Evolutionary conservation across 1,140 invertebrate genomes (phyloP), one percentile per base, ranked within the genome.

Genomic region (Dreissena polymorpha): DNA sequence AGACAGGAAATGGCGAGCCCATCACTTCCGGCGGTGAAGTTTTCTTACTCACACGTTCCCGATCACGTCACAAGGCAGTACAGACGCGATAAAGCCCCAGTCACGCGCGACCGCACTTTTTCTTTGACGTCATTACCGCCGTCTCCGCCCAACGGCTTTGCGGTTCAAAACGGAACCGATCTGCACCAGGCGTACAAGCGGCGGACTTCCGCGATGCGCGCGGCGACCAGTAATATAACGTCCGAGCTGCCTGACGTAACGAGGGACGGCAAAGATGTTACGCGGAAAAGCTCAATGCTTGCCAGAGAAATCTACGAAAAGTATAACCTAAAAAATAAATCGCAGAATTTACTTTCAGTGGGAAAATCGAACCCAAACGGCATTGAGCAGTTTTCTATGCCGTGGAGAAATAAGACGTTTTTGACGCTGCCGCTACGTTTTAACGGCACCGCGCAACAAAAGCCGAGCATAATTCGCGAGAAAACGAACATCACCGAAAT

Each of bases 311-410:
- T 80, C 13, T 80, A 80, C 57, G 78, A 80, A 72, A 80, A 80
- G 51, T 80, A 80, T 55, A 80, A 80, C 57, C 70, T 80, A 68
- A 80, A 80, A 80, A 70, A 67, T 16, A 72, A 72, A 64, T 63
- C 78, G 3, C 68, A 80, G 13, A 80, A 80, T 49, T 49, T 50
- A 13, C 57, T 80, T 27, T 57, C 70, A 3, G 18, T 25, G 16
- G 57, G 57, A 27, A 71, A 70, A 49, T 18, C n/a, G 0, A 72
- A 55, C 16, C 16, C 25, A 0, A 80, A 80, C 21, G 78, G 78
- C 7, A 68, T 80, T n/a, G 78, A 80, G 50, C 78, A 80, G 51
- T 80, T 63, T 80, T 72, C 78, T n/a, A 80, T 80, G 78, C 78
- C 78, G 21, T 80, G 78, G 78, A 25, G 78, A 50, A 80, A 80